Evolutionary conservation across 2,797 vertebrate genomes (phyloP).

Genomic region (Geotrypetes seraphini): DNA sequence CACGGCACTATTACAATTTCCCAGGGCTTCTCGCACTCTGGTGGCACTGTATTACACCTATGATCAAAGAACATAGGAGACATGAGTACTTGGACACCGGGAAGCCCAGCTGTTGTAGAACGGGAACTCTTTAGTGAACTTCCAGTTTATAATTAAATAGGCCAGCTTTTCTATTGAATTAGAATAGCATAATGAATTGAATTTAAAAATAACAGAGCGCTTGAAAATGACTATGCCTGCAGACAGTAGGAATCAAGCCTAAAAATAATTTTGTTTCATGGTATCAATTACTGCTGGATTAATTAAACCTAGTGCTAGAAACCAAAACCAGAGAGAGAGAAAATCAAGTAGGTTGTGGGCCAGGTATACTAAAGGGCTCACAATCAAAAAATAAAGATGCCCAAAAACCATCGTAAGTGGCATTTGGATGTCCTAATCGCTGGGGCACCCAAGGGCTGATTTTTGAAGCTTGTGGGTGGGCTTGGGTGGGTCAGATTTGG

Average conservation of each 20-base stretch:
- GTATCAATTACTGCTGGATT: constrained; percentile 40
- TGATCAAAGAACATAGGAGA: constrained; percentile 18
- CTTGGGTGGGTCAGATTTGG: too few relatives aligned
- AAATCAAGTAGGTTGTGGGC: constrained; percentile 18
- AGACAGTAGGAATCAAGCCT: too few relatives aligned
- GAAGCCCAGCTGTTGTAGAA: constrained; percentile 1
- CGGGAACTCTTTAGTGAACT: constrained; percentile 30
- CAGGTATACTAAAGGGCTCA: constrained; percentile 26
- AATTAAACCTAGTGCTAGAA: constrained; percentile 41
- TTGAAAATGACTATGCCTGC: too few relatives aligned
- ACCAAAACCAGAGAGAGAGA: constrained; percentile 34
- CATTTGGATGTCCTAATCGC: too few relatives aligned
- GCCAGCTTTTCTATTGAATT: constrained; percentile 27
- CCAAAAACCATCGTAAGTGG: too few relatives aligned
- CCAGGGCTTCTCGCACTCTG: constrained; percentile 18
- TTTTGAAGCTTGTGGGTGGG: too few relatives aligned
- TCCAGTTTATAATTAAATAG: too few relatives aligned
- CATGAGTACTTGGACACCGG: constrained; percentile 4
- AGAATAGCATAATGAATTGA: too few relatives aligned
- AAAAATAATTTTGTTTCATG: constrained; percentile 46
- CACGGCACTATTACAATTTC: constrained; percentile 50
- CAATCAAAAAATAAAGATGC: too few relatives aligned
- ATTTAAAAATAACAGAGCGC: too few relatives aligned
- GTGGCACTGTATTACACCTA: constrained; percentile 15
- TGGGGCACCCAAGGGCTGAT: too few relatives aligned